Base-by-base conservation (phyloP, 2,113 vertebrate genomes). In the Meriones unguiculatus region DNA sequence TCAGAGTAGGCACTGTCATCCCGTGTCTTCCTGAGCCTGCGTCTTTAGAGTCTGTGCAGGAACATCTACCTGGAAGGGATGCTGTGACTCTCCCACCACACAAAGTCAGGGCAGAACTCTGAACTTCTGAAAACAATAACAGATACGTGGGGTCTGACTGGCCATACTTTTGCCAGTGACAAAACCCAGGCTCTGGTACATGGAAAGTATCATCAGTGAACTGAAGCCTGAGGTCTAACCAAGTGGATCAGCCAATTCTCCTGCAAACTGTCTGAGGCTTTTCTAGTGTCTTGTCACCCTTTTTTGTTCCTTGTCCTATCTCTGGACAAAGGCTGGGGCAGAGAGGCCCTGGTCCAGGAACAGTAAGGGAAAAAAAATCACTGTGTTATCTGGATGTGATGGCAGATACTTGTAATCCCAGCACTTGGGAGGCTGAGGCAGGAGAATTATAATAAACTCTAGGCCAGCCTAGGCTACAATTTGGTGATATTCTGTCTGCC, bases 171-270 rank as follows among this genome's bases (percentile, higher is more conserved):
- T 54, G 4, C 62, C 70, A n/a, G 24, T 46, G 4, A 52, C 22
- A n/a, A 28, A 35, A 1, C 30, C 89, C 95, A 93, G 95, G 93
- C 54, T 96, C 72, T 6, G 97, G 82, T 22, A 89, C 93, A 92
- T 95, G 80, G 96, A 41, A 91, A 90, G 30, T 54, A 22, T 15
- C 54, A 11, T 46, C n/a, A 10, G n/a, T 7, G 75, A 81, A 67
- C 1, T 17, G 14, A 18, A 28, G 41, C 41, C 15, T 6, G 1
- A 17, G 14, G 52, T 24, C 52, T 70, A 7, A 62, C 46, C 22
- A 18, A 54, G 64, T 1, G 0, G 24, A 10, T 11, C 7, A 54
- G 38, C 0, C 1, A 24, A 4, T 57, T 32, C 87, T 50, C 7
- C 17, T 4, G 6, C 72, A n/a, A 59, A 32, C 52, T n/a, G 0